These are phyloP conservation scores for Popillia japonica DNA, from an alignment of 1,140 invertebrate species.

Conservation along the genomic window DNA sequence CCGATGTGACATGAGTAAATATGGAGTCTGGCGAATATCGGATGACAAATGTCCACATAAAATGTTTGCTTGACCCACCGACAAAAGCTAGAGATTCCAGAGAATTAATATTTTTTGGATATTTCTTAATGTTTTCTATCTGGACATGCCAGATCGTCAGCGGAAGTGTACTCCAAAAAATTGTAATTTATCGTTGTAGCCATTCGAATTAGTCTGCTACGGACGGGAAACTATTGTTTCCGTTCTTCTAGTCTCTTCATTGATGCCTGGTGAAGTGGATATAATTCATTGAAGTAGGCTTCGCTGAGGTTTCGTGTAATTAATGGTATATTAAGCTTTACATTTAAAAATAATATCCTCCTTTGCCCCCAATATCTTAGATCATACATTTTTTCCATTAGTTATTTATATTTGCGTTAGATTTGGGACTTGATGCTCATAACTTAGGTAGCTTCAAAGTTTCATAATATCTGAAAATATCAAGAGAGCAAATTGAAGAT, in stretches of 20 bases:
- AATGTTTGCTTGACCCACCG: not conserved
- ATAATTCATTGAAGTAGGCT: too few relatives aligned
- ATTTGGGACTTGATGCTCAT: too few relatives aligned
- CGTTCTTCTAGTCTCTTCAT: not conserved
- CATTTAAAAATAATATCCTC: too few relatives aligned
- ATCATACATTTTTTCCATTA: too few relatives aligned
- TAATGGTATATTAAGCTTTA: too few relatives aligned
- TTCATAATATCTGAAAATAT: too few relatives aligned
- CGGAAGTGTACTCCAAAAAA: not conserved
- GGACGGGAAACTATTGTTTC: not conserved
- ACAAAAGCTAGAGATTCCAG: not conserved
- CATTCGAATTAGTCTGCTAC: not conserved
- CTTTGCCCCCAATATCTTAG: too few relatives aligned
- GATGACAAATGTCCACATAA: constrained; percentile 30
- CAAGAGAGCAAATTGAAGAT: too few relatives aligned
- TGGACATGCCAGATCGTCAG: constrained; percentile 20
- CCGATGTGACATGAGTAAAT: constrained; percentile 22
- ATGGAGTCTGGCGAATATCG: not conserved
- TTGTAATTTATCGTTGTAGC: not conserved
- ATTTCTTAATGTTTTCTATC: constrained; percentile 21
- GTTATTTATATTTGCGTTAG: too few relatives aligned
- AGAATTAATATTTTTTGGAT: constrained; percentile 31
- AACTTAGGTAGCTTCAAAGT: too few relatives aligned
- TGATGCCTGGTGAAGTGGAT: not conserved
- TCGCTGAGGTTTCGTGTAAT: too few relatives aligned